Percentiles rank a stretch among this genome's conserved stretches.
These are phyloP conservation scores for Psettodes erumei DNA, from an alignment of 2,113 vertebrate genomes.

Conservation along the genomic window DNA sequence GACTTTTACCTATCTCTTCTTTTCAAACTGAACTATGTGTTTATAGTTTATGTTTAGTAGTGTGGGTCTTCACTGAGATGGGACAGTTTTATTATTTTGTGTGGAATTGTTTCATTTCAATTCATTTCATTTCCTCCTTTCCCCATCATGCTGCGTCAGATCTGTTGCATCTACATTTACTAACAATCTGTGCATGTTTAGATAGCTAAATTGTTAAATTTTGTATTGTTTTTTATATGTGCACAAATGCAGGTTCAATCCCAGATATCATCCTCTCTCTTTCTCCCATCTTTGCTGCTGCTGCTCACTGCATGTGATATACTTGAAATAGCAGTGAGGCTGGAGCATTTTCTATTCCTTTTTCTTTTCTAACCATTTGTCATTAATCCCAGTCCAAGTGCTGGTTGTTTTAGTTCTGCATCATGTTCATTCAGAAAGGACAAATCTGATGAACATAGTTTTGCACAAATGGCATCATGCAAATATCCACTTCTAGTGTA, in stretches of 20 bases:
- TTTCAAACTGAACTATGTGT: neutral
- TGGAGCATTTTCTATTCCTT: neutral
- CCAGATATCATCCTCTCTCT: too few species aligned
- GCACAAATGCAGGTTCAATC: neutral
- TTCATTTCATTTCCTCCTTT: neutral
- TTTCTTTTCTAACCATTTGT: slow-evolving; percentile 4
- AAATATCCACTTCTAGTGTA: neutral
- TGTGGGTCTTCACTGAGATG: neutral
- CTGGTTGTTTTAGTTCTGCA: neutral
- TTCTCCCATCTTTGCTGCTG: neutral
- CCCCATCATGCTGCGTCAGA: too few species aligned
- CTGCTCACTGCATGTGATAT: neutral
- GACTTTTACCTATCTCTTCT: neutral
- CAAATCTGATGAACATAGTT: neutral
- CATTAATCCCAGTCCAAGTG: neutral
- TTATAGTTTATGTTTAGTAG: neutral
- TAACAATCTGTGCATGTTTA: neutral
- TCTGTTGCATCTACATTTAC: neutral
- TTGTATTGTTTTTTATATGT: neutral
- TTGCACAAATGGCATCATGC: neutral
- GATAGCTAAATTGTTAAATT: neutral
- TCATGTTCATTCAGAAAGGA: neutral
- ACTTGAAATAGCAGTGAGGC: neutral
- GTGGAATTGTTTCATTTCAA: too few species aligned
- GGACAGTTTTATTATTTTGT: neutral